Conservation (phyloP, 92 coral and sea anemone genomes). For the Hydrozoanthus gracilis region DNA sequence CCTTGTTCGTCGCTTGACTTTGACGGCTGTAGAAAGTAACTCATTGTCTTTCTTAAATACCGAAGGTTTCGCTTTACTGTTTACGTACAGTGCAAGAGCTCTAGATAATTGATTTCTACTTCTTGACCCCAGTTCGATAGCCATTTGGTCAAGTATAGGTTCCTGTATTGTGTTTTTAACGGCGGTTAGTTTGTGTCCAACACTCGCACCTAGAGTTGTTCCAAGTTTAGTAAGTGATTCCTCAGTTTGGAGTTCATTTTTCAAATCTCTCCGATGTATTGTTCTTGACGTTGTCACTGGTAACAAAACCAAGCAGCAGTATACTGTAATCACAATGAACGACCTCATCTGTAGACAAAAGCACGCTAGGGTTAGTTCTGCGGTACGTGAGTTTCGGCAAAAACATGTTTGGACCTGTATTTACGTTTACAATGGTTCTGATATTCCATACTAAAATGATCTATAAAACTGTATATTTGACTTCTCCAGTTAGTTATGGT, state of each 20-base stretch:
- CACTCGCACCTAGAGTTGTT: background rate
- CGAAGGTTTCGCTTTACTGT: background rate
- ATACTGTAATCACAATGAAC: background rate
- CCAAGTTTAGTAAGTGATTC: background rate
- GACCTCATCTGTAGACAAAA: slow-evolving; percentile 31
- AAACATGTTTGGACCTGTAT: too few relatives aligned
- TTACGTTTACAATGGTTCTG: too few relatives aligned
- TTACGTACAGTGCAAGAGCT: background rate
- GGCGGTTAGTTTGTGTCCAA: background rate
- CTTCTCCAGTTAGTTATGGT: too few relatives aligned
- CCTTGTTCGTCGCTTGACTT: slow-evolving; percentile 19
- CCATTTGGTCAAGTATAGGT: background rate
- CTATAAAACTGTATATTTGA: too few relatives aligned
- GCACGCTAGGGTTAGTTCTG: background rate
- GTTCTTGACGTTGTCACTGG: slow-evolving; percentile 37
- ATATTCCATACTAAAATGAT: too few relatives aligned
- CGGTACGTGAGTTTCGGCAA: background rate
- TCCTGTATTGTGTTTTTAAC: background rate
- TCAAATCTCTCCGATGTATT: background rate
- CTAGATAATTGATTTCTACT: background rate
- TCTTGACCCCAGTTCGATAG: background rate
- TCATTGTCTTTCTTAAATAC: background rate
- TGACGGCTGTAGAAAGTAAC: background rate
- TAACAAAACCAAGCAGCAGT: slow-evolving; percentile 15
- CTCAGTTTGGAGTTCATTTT: background rate